These are phyloP conservation scores for Brachionus plicatilis DNA, from an alignment of 1,140 invertebrate genomes.

Conservation along the genomic window DNA sequence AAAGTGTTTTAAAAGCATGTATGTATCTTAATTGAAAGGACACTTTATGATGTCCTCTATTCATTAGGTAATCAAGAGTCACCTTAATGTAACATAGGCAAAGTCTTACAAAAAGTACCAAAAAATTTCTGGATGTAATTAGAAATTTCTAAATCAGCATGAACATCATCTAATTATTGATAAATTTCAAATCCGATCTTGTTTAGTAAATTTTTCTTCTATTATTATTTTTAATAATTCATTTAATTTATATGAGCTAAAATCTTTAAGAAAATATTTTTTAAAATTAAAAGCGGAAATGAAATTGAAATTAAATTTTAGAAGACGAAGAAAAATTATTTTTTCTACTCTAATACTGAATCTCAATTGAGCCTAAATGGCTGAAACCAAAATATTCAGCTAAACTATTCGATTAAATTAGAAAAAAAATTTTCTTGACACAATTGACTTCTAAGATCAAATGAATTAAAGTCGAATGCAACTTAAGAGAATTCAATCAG, in stretches of 20 bases:
- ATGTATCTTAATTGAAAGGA: too few species aligned
- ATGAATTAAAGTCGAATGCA: too few species aligned
- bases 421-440: too few species aligned
- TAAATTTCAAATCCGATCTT: not conserved
- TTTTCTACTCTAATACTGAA: not conserved
- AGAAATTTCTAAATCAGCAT: not conserved
- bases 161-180: not conserved
- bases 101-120: not conserved
- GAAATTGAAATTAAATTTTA: not conserved
- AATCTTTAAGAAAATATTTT: not conserved
- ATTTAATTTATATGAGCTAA: not conserved
- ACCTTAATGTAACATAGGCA: too few species aligned
- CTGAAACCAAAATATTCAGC: not conserved
- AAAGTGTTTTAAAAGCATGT: too few species aligned
- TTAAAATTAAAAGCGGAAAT: not conserved
- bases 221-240: not conserved
- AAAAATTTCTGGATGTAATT: not conserved
- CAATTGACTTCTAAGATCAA: too few species aligned
- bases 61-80: too few species aligned
- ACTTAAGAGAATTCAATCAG: too few species aligned
- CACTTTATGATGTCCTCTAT: too few species aligned
- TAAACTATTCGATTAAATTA: too few species aligned
- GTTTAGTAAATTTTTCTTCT: not conserved
- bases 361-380: not conserved
- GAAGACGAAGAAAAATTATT: not conserved